Evolutionary conservation across 2,113 vertebrate genomes (phyloP).

Genomic region (Chrysochloris asiatica): DNA sequence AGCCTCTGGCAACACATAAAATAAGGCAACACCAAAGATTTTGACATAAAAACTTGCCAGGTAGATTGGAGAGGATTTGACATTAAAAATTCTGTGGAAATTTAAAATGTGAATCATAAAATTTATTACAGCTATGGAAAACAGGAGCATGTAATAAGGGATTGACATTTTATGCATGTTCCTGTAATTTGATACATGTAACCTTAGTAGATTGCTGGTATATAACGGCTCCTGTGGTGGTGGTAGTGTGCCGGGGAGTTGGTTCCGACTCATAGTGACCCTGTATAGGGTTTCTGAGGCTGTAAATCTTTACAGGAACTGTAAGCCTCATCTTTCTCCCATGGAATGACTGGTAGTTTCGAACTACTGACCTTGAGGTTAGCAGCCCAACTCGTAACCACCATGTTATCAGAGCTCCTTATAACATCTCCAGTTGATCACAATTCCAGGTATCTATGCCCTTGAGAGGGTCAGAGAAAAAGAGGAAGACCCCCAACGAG

Average conservation of each 20-base stretch:
- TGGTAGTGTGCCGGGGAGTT: no score
- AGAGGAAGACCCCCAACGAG: no score
- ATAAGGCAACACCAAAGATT: slow-evolving; percentile 19
- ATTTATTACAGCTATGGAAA: slow-evolving; percentile 34
- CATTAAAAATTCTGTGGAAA: background rate
- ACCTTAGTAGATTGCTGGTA: background rate
- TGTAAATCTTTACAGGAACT: no score
- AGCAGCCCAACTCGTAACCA: no score
- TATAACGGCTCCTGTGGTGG: no score
- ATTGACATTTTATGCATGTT: slow-evolving; percentile 30
- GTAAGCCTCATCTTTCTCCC: no score
- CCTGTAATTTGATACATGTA: background rate
- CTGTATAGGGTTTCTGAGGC: no score
- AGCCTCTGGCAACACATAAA: background rate
- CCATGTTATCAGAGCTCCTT: no score
- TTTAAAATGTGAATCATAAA: slow-evolving; percentile 27
- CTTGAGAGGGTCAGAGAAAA: no score
- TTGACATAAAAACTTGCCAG: slow-evolving; percentile 34
- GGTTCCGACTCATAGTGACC: no score
- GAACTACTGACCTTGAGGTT: no score
- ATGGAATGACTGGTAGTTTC: no score
- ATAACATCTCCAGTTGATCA: background rate
- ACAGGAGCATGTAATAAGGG: background rate
- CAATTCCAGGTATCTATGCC: background rate
- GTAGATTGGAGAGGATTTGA: slow-evolving; percentile 1